Evolutionary conservation across 2,888 invertebrate species (phyloP).

Genomic region (Dastarcus helophoroides): DNA sequence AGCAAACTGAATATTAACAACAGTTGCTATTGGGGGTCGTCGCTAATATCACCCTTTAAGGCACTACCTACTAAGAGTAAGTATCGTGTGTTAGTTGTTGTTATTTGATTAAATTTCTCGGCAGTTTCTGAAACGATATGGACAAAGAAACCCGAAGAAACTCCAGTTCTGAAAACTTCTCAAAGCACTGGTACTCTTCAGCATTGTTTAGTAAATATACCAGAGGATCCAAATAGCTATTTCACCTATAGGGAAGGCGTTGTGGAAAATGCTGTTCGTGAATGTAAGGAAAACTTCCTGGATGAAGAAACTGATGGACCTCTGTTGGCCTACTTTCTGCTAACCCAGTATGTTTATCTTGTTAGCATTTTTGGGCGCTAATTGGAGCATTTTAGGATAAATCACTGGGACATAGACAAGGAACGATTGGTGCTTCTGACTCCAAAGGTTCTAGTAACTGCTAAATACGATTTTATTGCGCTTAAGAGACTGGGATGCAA

Average conservation of each 20-base stretch:
- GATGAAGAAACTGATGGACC: conserved; percentile 58
- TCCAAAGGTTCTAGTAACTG: conserved; percentile 57
- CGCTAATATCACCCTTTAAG: conserved; percentile 31
- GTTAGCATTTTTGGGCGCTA: neutral
- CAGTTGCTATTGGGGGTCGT: conserved; percentile 25
- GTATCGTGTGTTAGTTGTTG: conserved; percentile 11
- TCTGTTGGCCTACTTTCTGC: conserved; percentile 62
- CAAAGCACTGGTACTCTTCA: conserved; percentile 17
- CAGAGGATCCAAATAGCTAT: conserved; percentile 53
- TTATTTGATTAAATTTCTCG: conserved; percentile 9
- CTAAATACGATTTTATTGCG: conserved; percentile 80
- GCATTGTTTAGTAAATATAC: conserved; percentile 18
- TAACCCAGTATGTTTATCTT: conserved; percentile 58
- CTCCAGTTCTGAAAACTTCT: conserved; percentile 13
- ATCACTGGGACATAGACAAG: conserved; percentile 77
- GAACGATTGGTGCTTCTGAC: conserved; percentile 68
- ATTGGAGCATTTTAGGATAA: conserved; percentile 51
- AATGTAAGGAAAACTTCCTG: conserved; percentile 53
- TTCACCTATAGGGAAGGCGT: conserved; percentile 65
- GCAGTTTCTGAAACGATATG: conserved; percentile 30
- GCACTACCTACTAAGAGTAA: conserved; percentile 32
- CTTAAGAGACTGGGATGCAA: conserved; percentile 60
- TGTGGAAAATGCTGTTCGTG: conserved; percentile 59
- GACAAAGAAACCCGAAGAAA: conserved; percentile 21
- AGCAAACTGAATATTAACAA: conserved; percentile 14